Base-by-base conservation (phyloP, 1,140 invertebrate species). In the Philotrypesis tridentata region DNA sequence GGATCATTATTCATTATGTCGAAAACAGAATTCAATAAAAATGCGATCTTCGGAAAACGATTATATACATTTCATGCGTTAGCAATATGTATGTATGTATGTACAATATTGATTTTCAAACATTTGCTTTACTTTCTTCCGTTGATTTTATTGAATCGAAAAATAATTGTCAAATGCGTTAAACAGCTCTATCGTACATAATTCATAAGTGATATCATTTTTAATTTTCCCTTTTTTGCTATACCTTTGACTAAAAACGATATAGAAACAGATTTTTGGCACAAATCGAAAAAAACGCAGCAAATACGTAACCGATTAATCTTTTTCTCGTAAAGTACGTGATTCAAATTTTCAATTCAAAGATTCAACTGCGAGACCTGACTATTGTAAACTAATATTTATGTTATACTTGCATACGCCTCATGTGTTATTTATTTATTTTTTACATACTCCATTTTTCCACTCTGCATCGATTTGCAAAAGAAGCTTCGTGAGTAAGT, bases 271-370 rank as follows among this genome's bases (percentile, higher is more conserved):
- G 12, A 14, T 43, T 67, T 78, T 79, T 82, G 68, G 70, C 75
- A 82, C 70, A 79, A 73, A 78, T 79, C 12, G 37, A 74, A 74
- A 72, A 65, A 83, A 83, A 23, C 12, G 43, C 11, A 75, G 60
- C 70, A 37, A 37, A 37, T 37, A 5, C 33, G 40, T 2, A 74
- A 82, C 27, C 25, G 5, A 63, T 21, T 43, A 21, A 25, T 77
- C 60, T 65, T 29, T 65, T 65, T 65, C 14, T 65, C 25, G 9
- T 23, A 9, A 21, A 29, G 9, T 55, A 48, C 40, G 5, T 43
- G 29, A 7, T 55, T 55, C 4, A n/a, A 14, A n/a, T 21, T 55
- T 21, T 55, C 0, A 55, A 55, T n/a, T 55, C 21, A n/a, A 33
- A 71, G 1, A 70, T 31, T 70, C 7, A 2, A 77, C 23, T 70